Conservation (phyloP, 1,140 invertebrate genomes). For the Wiebesia pumilae region DNA sequence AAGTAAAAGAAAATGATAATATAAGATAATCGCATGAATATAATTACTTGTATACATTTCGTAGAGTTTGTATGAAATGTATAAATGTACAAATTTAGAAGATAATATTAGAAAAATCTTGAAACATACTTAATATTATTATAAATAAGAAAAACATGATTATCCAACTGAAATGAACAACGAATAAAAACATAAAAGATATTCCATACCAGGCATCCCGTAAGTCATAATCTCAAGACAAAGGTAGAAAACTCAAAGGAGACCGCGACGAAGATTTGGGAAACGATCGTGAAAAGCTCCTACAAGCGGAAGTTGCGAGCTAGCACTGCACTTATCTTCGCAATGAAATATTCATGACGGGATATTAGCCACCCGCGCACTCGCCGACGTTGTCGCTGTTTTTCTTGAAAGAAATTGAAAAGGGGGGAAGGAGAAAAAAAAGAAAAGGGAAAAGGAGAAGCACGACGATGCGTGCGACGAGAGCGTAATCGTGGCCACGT, state of each 20-base stretch:
- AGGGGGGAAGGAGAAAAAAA: background rate
- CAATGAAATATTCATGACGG: conserved; percentile 49
- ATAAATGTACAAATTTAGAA: too few species aligned
- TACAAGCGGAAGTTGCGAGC: background rate
- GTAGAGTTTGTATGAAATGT: too few species aligned
- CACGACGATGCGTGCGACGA: conserved; percentile 28
- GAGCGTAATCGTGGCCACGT: conserved; percentile 38
- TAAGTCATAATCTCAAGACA: background rate
- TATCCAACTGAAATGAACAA: background rate
- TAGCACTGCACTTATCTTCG: background rate
- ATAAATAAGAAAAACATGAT: background rate
- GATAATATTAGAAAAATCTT: too few species aligned
- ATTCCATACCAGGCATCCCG: background rate
- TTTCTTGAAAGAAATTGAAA: conserved; percentile 21
- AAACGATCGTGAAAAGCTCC: conserved; percentile 4
- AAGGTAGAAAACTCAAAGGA: background rate
- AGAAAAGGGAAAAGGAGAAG: background rate
- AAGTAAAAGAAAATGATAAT: too few species aligned
- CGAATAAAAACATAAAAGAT: background rate
- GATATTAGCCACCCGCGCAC: conserved; percentile 18
- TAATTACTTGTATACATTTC: too few species aligned
- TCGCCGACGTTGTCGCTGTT: background rate
- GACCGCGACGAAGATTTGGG: background rate
- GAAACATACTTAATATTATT: too few species aligned
- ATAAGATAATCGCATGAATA: too few species aligned